phyloP scores from a whole-genome alignment of 2,113 vertebrate genomes.

The Elephantulus edwardii region DNA sequence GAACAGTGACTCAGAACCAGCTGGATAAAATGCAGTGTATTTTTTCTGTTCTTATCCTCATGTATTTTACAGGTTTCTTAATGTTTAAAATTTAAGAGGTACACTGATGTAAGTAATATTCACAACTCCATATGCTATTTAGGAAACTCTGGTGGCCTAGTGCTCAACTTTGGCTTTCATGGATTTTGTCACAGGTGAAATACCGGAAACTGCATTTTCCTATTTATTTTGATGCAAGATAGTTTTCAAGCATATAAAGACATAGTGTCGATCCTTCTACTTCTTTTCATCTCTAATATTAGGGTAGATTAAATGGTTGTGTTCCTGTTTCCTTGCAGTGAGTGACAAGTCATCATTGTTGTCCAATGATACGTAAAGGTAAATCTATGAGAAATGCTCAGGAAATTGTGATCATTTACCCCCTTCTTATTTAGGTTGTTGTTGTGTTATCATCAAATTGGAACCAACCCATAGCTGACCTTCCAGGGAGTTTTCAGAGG shows the following conservation, averaged over 20 bases:
- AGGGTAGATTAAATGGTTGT: not conserved
- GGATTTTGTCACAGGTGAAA: conserved; percentile 22
- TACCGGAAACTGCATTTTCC: not conserved
- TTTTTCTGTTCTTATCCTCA: not conserved
- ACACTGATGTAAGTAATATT: not conserved
- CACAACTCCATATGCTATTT: not conserved
- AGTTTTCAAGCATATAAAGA: not conserved
- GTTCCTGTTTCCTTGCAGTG: not conserved
- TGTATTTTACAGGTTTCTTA: not conserved
- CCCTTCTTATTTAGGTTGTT: not conserved
- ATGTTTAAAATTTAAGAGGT: not conserved
- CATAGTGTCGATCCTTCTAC: not conserved
- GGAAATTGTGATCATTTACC: not conserved
- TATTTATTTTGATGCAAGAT: not conserved
- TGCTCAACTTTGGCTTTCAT: not conserved
- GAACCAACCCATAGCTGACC: no score
- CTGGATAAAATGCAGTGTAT: not conserved
- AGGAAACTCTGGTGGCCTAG: no score
- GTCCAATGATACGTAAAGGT: not conserved
- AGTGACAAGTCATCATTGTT: not conserved
- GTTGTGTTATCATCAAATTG: no score
- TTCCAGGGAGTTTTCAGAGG: no score
- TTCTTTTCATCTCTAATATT: not conserved
- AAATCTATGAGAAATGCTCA: not conserved
- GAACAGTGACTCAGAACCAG: not conserved